Evolutionary conservation across 1,140 invertebrate genomes (phyloP).

Genomic region (Pogonus chalceus): DNA sequence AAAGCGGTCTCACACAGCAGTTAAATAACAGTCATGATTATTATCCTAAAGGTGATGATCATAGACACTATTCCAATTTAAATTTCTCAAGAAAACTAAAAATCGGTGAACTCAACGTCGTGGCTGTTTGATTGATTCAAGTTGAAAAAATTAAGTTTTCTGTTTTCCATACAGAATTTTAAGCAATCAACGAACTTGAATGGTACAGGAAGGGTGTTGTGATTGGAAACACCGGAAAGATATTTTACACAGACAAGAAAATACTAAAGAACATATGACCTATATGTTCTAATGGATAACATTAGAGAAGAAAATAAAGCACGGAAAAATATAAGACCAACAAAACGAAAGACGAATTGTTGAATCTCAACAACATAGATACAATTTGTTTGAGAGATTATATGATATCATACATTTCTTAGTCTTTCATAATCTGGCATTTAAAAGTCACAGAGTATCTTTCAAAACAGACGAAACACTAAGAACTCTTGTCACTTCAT

Average conservation of each 20-base stretch:
- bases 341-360: slow-evolving; percentile 22
- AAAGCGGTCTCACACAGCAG: too few relatives aligned
- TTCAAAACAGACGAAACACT: too few relatives aligned
- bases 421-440: too few relatives aligned
- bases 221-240: too few relatives aligned
- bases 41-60: too few relatives aligned
- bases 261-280: slow-evolving; percentile 22
- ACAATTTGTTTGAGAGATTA: slow-evolving; percentile 26
- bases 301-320: slow-evolving; percentile 25
- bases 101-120: slow-evolving; percentile 23
- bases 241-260: too few relatives aligned
- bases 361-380: slow-evolving; percentile 25
- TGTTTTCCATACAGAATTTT: slow-evolving; percentile 27
- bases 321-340: too few relatives aligned
- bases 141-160: slow-evolving; percentile 23
- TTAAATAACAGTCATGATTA: too few relatives aligned
- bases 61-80: too few relatives aligned
- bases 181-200: slow-evolving; percentile 25
- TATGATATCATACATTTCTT: slow-evolving; percentile 25
- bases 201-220: too few relatives aligned
- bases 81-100: slow-evolving; percentile 25
- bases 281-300: slow-evolving; percentile 23
- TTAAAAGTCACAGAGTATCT: slow-evolving; percentile 18
- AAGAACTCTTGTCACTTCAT: too few relatives aligned
- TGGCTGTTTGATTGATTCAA: slow-evolving; percentile 24